These are phyloP conservation scores for Druon quercuslanigerum DNA, from an alignment of 1,140 invertebrate genomes.

Conservation along the genomic window DNA sequence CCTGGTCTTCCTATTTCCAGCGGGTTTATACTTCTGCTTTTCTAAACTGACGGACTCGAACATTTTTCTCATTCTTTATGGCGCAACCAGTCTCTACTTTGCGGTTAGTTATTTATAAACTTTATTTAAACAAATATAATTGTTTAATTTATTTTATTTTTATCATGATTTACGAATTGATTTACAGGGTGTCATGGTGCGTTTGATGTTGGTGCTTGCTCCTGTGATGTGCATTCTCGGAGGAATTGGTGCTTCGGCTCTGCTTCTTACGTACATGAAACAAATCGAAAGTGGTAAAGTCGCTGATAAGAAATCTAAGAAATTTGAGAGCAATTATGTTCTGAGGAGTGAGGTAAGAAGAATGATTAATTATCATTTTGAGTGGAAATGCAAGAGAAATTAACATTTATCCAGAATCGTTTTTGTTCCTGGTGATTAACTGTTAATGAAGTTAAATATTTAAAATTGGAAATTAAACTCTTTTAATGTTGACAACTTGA, in stretches of 20 bases:
- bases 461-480: neutral
- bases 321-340: conserved; percentile 88
- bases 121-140: no score
- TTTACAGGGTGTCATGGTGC: conserved; percentile 96
- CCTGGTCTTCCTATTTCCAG: conserved; percentile 95
- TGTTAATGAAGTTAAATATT: no score
- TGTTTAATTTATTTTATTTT: neutral
- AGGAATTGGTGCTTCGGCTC: conserved; percentile 93
- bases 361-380: conserved; percentile 1
- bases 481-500: neutral
- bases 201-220: conserved; percentile 97
- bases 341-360: conserved; percentile 87
- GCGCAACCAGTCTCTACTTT: conserved; percentile 98
- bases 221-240: conserved; percentile 98
- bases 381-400: neutral
- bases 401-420: no score
- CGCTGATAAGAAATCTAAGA: conserved; percentile 81
- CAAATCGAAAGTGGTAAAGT: conserved; percentile 82
- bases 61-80: conserved; percentile 98
- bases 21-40: conserved; percentile 97
- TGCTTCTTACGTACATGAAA: conserved; percentile 93
- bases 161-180: conserved; percentile 32
- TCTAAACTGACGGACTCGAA: conserved; percentile 95
- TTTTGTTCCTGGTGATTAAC: no score
- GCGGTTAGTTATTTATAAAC: conserved; percentile 82